Conservation (phyloP, 2,888 invertebrate genomes). For the Poecilus cupreus region DNA sequence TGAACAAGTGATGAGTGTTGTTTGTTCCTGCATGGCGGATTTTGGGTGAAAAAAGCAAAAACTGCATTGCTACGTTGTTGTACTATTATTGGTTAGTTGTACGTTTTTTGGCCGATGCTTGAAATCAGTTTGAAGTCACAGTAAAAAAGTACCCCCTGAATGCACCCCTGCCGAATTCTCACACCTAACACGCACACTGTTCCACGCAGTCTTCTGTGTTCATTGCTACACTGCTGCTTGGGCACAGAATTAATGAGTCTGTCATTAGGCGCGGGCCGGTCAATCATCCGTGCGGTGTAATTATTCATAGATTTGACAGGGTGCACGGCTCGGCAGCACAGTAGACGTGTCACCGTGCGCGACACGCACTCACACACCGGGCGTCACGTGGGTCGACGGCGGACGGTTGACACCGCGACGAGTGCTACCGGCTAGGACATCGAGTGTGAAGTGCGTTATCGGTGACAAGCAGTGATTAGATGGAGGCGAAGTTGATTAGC, state of each 20-base stretch:
- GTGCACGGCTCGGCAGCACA: neutral
- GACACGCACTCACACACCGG: neutral
- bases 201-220: too few species aligned
- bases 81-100: too few species aligned
- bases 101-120: too few species aligned
- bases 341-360: slow-evolving; percentile 20
- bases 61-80: too few species aligned
- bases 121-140: neutral
- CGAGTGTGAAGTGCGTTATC: too few species aligned
- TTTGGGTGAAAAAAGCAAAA: too few species aligned
- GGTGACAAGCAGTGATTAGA: too few species aligned
- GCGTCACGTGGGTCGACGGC: slow-evolving; percentile 2
- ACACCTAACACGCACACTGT: slow-evolving; percentile 18
- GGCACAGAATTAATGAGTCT: slow-evolving; percentile 51
- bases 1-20: too few species aligned
- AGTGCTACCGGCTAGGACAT: too few species aligned
- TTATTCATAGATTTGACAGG: slow-evolving; percentile 55
- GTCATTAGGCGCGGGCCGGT: slow-evolving; percentile 48
- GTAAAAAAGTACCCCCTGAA: neutral
- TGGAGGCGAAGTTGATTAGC: too few species aligned
- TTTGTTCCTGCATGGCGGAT: too few species aligned
- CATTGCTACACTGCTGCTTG: too few species aligned
- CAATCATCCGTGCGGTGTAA: slow-evolving; percentile 48
- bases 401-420: neutral
- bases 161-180: neutral